Base-by-base conservation (phyloP, 2,113 vertebrate genomes). In the Pagrus major region DNA sequence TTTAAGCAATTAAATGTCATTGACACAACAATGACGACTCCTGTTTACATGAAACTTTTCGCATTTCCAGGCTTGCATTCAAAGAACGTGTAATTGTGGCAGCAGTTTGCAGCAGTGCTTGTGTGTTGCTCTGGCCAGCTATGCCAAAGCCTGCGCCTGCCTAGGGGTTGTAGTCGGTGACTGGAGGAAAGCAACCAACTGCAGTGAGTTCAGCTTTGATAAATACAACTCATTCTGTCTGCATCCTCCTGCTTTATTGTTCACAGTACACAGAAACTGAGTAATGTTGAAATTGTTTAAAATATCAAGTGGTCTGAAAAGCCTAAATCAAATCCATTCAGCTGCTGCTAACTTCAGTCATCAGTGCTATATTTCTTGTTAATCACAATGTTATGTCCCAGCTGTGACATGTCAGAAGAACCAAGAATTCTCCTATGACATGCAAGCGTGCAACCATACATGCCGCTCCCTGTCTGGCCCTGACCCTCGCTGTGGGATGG, bases 101-200 rank as follows among this genome's bases (percentile, higher is more conserved):
- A 41, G 33, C 14, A 68, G 25, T 31, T 11, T 86, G 60, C 41
- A 83, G 54, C 71, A 88, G 64, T 94, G 87, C 54, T 11, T 92
- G 14, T 95, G 95, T 71, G 81, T 84, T 15, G 88, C 93, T 56
- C 60, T 95, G 72, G 89, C 76, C n/a, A 94, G 78, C 67, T 95
- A 95, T 0, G 92, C 90, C 16, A 93, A 95, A 90, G 94, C 91
- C 75, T 95, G 94, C 25, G 64, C 83, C 37, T 18, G 27, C 64
- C 80, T 92, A n/a, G 94, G 92, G 6, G 67, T 92, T 21, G 54
- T 25, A 12, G 46, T 95, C 37, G 86, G 88, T 1, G 89, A 93
- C 85, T 95, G 95, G 95, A 94, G 94, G 78, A 76, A 6, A 41
- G 59, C 60, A 14, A 83, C 89, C 49, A 66, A 88, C 78, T 95